Evolutionary conservation across 2,113 vertebrate genomes (phyloP).

Genomic region (Australoheros scitulus): DNA sequence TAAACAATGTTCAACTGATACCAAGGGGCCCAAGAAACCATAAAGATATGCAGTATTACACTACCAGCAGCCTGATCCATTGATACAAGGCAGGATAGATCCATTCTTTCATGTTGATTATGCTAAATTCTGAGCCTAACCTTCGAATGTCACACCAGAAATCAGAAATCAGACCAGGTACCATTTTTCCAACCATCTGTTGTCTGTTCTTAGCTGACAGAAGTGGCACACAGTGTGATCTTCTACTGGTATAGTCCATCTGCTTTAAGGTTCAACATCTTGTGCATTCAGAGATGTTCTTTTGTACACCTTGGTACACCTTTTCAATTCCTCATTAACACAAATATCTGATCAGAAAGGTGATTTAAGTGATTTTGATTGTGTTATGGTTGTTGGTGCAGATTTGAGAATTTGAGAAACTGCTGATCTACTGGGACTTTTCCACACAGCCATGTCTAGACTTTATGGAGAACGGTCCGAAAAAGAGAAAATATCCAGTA

Average conservation of each 20-base stretch:
- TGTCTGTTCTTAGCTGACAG: background rate
- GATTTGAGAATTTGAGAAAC: background rate
- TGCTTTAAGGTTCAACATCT: background rate
- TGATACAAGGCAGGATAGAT: too few species aligned
- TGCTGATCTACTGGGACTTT: background rate
- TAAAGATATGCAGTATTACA: too few species aligned
- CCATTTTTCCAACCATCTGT: too few species aligned
- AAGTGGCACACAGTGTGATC: background rate
- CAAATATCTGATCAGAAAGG: background rate
- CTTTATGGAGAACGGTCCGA: background rate
- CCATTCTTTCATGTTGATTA: background rate
- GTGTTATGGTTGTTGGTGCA: background rate
- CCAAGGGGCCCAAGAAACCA: too few species aligned
- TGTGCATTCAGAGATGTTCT: background rate
- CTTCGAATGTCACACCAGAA: background rate
- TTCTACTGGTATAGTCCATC: background rate
- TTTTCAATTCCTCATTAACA: background rate
- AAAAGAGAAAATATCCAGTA: background rate
- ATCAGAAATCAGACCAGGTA: background rate
- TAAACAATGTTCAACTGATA: background rate
- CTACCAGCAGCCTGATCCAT: too few species aligned
- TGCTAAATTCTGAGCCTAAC: background rate
- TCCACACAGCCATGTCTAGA: background rate
- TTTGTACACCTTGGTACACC: background rate
- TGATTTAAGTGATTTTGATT: background rate